Evolutionary conservation across 2,113 vertebrate genomes (phyloP), one percentile per base, ranked within the genome.

Genomic region (Stegastes partitus): DNA sequence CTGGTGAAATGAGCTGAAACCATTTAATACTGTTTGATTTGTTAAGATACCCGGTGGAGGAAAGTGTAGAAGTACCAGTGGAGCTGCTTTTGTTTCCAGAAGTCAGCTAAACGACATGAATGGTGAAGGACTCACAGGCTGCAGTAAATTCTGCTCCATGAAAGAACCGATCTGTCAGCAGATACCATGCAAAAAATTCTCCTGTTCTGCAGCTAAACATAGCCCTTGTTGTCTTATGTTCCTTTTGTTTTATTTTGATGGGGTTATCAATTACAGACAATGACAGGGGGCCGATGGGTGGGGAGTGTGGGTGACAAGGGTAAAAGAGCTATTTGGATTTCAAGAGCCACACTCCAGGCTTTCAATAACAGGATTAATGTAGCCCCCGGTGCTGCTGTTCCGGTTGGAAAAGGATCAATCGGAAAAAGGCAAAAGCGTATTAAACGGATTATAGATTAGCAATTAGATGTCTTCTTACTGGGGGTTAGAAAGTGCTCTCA

Each of bases 391-490:
- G 91, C 90, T 94, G 92, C 95, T 95, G 93, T 95, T 95, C 94
- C 94, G 93, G 93, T 91, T 96, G 95, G 96, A 95, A 94, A 94
- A 94, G 95, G 96, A 98, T 99, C 96, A 97, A 98, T 97, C 93
- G 89, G 86, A 91, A 96, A 95, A 93, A 95, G 95, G 70, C 78
- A 85, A 95, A 91, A 96, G 77, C 94, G 93, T 96, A 96, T 96
- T 97, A 98, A 98, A 96, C 94, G 95, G 96, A 96, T 98, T 98
- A 98, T 97, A 96, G 97, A 98, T 99, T 97, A 97, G 93, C 95
- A 97, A 97, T 98, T 97, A 97, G 95, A 96, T 96, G 95, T 92
- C 91, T 96, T 96, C 93, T 93, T 94, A 97, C 93, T 95, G 57
- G 92, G 94, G 94, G 91, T 94, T 83, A 93, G 82, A 84, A 93